Percentiles rank a stretch among this genome's conserved stretches.
These are phyloP conservation scores for Cygnus olor DNA, from an alignment of 2,797 vertebrate genomes.

Conservation along the genomic window DNA sequence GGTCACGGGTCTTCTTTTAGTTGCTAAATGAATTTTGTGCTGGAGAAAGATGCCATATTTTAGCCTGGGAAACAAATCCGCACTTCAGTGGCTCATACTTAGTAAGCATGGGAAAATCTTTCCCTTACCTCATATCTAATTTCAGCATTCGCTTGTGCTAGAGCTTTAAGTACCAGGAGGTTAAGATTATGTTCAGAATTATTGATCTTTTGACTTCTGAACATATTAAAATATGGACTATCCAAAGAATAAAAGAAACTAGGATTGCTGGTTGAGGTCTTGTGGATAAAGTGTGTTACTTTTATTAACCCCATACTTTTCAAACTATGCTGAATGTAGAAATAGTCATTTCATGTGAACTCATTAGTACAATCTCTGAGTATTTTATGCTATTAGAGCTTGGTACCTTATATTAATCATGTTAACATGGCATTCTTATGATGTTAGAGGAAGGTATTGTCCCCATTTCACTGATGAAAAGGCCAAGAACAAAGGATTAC, in stretches of 20 bases:
- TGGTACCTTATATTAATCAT: neutral
- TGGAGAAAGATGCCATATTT: conserved; percentile 3
- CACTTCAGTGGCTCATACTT: neutral
- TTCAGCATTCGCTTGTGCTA: neutral
- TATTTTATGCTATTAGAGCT: neutral
- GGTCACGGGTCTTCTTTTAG: neutral
- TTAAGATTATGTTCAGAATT: neutral
- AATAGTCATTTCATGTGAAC: rapidly evolving
- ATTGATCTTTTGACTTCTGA: neutral
- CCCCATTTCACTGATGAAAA: neutral
- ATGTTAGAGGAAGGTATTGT: neutral
- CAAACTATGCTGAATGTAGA: neutral
- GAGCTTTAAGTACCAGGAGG: neutral
- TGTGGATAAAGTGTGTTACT: neutral
- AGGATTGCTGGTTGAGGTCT: neutral
- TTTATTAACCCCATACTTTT: neutral
- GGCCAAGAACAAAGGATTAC: neutral
- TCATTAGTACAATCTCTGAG: neutral
- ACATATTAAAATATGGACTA: neutral
- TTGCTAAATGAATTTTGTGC: neutral
- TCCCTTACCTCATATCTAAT: neutral
- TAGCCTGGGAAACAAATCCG: neutral
- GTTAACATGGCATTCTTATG: neutral
- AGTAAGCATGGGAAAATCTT: neutral
- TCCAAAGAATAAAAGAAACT: neutral